Conservation (phyloP, 2,113 vertebrate species). For the Cyanocitta stelleri region DNA sequence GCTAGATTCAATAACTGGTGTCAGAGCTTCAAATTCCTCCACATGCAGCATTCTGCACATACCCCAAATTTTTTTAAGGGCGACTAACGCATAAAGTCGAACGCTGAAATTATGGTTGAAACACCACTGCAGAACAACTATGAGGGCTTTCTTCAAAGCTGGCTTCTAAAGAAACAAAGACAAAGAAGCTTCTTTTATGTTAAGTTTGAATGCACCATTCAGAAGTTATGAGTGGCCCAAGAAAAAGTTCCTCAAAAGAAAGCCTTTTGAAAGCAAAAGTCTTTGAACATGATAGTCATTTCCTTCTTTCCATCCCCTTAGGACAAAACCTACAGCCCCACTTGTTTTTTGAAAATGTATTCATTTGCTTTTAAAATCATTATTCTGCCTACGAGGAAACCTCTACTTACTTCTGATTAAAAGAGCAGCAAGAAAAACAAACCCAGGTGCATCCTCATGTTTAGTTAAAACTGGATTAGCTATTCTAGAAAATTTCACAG, state of each 20-base stretch:
- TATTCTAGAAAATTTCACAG: not conserved
- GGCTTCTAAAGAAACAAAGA: constrained; percentile 57
- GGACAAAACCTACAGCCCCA: not conserved
- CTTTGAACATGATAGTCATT: not conserved
- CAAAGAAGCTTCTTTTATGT: not conserved
- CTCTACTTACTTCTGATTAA: not conserved
- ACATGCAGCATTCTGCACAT: constrained; percentile 58
- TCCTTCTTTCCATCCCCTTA: not conserved
- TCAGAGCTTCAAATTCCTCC: constrained; percentile 73
- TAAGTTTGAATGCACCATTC: not conserved
- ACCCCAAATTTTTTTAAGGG: constrained; percentile 87
- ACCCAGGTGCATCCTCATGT: not conserved
- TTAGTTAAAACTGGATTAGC: not conserved
- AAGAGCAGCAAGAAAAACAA: not conserved
- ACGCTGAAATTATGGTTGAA: constrained; percentile 92
- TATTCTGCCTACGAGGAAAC: not conserved
- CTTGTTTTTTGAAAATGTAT: not conserved
- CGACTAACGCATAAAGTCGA: constrained; percentile 87
- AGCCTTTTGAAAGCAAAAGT: not conserved
- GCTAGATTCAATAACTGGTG: constrained; percentile 81
- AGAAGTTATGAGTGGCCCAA: not conserved
- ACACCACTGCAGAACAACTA: constrained; percentile 84
- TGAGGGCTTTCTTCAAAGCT: constrained; percentile 77
- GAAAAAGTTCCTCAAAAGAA: not conserved
- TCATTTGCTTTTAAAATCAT: not conserved